A percentile compares a stretch with the other conserved stretches of the same genome.
These are phyloP conservation scores for Acronicta psi DNA, from an alignment of 2,888 invertebrate species.

Conservation along the genomic window DNA sequence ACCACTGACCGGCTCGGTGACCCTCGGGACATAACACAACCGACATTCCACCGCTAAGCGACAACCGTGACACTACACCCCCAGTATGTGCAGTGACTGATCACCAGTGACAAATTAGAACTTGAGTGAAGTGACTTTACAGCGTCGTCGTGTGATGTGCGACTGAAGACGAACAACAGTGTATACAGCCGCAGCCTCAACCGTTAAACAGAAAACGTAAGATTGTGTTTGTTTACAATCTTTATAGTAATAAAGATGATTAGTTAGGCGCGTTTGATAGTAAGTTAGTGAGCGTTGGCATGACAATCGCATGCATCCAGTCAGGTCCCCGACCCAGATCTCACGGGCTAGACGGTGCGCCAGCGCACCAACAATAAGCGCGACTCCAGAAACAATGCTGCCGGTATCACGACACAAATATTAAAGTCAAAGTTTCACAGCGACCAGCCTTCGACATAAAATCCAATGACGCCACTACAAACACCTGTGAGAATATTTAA, in stretches of 20 bases:
- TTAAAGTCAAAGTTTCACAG: constrained; percentile 83
- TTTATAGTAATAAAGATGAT: constrained; percentile 42
- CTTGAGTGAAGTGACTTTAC: constrained; percentile 81
- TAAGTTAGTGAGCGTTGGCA: constrained; percentile 52
- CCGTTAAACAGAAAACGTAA: constrained; percentile 85
- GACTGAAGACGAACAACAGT: constrained; percentile 76
- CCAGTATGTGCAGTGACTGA: constrained; percentile 84
- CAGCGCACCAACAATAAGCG: constrained; percentile 74
- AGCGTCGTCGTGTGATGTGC: constrained; percentile 81
- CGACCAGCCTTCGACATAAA: constrained; percentile 83
- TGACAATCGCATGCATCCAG: constrained; percentile 64
- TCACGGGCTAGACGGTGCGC: constrained; percentile 75
- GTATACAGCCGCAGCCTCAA: constrained; percentile 84
- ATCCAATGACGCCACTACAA: constrained; percentile 82
- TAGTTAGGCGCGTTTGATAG: constrained; percentile 51
- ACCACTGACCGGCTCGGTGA: constrained; percentile 73
- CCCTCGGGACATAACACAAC: constrained; percentile 70
- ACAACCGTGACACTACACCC: constrained; percentile 69
- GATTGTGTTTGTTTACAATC: constrained; percentile 76
- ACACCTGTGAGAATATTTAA: constrained; percentile 86
- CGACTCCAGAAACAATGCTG: constrained; percentile 79
- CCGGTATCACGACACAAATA: constrained; percentile 82
- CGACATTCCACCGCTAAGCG: constrained; percentile 65
- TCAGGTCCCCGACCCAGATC: constrained; percentile 85
- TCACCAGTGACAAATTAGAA: constrained; percentile 71